Conservation (phyloP, 2,113 vertebrate genomes). For the Platichthys stellatus region DNA sequence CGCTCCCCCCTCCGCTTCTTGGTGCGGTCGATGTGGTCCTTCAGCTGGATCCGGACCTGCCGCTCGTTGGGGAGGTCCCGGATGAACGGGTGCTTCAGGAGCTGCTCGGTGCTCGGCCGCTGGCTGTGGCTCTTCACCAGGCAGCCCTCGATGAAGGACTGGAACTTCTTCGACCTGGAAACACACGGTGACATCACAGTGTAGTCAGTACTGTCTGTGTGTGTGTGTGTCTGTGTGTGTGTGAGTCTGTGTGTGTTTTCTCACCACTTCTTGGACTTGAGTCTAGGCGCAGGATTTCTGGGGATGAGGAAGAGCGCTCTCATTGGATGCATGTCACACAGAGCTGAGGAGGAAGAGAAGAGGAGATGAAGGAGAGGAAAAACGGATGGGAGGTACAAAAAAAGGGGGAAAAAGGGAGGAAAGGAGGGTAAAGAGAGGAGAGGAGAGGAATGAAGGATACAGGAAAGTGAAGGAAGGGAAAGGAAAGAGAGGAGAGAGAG, state of each 20-base stretch:
- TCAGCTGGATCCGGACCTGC: constrained; percentile 98
- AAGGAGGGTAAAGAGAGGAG: not conserved
- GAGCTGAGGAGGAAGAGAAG: constrained; percentile 80
- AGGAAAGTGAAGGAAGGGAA: not conserved
- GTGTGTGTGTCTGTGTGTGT: not conserved
- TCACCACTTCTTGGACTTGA: constrained; percentile 99
- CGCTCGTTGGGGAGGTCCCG: constrained; percentile 95
- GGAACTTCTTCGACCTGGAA: constrained; percentile 97
- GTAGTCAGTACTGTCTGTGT: not conserved
- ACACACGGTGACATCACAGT: not conserved
- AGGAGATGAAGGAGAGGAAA: not conserved
- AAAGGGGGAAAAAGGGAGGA: too few species aligned
- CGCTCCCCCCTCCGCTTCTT: constrained; percentile 96
- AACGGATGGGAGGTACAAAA: not conserved
- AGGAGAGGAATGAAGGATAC: not conserved
- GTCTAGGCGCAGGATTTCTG: constrained; percentile 94
- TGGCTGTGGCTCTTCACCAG: constrained; percentile 97
- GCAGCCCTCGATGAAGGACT: constrained; percentile 97
- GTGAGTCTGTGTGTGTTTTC: constrained; percentile 46
- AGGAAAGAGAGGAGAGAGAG: not conserved
- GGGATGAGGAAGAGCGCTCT: constrained; percentile 98
- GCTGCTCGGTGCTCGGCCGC: constrained; percentile 94
- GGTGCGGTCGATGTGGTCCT: constrained; percentile 98
- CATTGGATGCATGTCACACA: constrained; percentile 99
- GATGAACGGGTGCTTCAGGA: constrained; percentile 98